Evolutionary conservation across 2,888 invertebrate species (phyloP), one percentile per base, ranked within the genome.

Genomic region (Drosophila siamana): DNA sequence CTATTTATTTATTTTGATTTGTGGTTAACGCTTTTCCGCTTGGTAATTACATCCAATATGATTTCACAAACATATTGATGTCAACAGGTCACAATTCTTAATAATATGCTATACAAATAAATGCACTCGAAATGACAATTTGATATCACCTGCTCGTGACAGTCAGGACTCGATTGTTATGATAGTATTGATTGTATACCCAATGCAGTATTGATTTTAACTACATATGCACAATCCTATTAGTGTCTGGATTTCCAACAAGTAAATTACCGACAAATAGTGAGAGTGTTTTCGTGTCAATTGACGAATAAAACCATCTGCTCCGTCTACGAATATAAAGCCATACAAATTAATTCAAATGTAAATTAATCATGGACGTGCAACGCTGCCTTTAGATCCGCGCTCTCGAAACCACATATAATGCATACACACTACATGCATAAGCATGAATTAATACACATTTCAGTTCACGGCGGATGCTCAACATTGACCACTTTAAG

Each of bases 1-100:
- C 28, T 59, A 50, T 63, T 63, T 60, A 60, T 47, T 44, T 57
- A 28, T 47, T 19, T 40, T 47, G 11, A 33, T 43, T 40, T 59
- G 22, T 41, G 44, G 6, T 54, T 46, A 38, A 54, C 15, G 15
- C 38, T n/a, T 28, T 55, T 62, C 36, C 19, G 33, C n/a, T 13
- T 26, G 15, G 26, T 60, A 44, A 52, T 52, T 51, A 51, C 13
- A 44, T 1, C 16, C 7, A 52, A 40, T n/a, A 26, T 52, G 28
- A 41, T 43, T 54, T 13, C n/a, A 54, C 5, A 6, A 41, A 8
- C 41, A 13, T 41, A 41, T 54, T 41, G 41, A 30, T 54, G 52
- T 54, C 52, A 54, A 54, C 28, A 41, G 41, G 41, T 54, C 52
- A 41, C 13, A 54, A 41, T 41, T 41, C 15, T 38, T 24, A 38